Evolutionary conservation across 2,797 vertebrate genomes (phyloP).

Genomic region (Sebastes alutus): DNA sequence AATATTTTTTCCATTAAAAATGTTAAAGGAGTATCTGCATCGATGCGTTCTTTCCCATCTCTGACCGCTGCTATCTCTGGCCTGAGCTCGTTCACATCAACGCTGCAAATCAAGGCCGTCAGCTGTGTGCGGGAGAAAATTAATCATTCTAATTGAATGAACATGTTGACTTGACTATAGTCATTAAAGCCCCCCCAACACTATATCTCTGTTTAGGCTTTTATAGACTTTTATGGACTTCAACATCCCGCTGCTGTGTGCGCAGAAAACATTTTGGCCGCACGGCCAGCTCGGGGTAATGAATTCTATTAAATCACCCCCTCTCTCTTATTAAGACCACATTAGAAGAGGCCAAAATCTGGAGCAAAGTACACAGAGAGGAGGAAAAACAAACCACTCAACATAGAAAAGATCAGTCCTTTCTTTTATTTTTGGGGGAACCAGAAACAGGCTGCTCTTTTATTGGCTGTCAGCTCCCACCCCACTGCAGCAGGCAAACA

Average conservation of each 20-base stretch:
- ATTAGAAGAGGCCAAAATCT: slow-evolving; percentile 78
- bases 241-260: slow-evolving; percentile 63
- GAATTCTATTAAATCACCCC: slow-evolving; percentile 79
- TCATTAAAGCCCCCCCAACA: slow-evolving; percentile 58
- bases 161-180: slow-evolving; percentile 65
- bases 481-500: slow-evolving; percentile 69
- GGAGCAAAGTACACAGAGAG: slow-evolving; percentile 70
- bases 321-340: slow-evolving; percentile 70
- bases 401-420: slow-evolving; percentile 61
- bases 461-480: slow-evolving; percentile 70
- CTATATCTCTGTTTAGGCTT: slow-evolving; percentile 64
- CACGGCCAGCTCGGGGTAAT: slow-evolving; percentile 65
- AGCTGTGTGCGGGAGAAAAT: slow-evolving; percentile 43
- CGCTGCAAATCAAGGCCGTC: slow-evolving; percentile 48
- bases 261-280: slow-evolving; percentile 62
- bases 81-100: slow-evolving; percentile 15
- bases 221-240: slow-evolving; percentile 67
- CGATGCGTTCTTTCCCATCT: background rate
- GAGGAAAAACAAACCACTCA: slow-evolving; percentile 82
- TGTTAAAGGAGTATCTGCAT: background rate
- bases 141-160: slow-evolving; percentile 68
- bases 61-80: slow-evolving; percentile 3
- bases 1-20: background rate
- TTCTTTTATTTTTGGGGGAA: slow-evolving; percentile 49
- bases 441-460: slow-evolving; percentile 71